Conservation (phyloP, 2,797 vertebrate genomes). For the Spinus olivaceus region DNA sequence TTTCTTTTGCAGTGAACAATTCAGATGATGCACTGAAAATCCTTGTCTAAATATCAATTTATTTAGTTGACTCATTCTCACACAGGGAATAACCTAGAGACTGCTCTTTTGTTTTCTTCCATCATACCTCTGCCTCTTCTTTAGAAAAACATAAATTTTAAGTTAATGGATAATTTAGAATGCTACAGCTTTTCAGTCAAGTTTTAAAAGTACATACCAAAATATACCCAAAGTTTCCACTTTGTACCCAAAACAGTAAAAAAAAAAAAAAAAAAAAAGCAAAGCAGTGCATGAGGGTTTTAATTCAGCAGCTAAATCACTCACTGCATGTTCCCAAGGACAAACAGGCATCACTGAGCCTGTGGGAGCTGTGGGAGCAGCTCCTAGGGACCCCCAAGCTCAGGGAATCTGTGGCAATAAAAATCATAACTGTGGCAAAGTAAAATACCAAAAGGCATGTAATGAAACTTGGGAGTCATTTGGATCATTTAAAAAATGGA, state of each 20-base stretch:
- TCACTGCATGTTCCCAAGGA: background rate
- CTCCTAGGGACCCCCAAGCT: background rate
- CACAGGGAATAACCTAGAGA: background rate
- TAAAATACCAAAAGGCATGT: background rate
- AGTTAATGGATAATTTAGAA: background rate
- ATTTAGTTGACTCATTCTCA: background rate
- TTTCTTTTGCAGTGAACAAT: background rate
- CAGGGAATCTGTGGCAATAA: background rate
- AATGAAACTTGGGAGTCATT: background rate
- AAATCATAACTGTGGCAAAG: background rate
- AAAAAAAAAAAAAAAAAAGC: background rate
- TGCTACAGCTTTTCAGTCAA: background rate
- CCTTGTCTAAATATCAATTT: background rate
- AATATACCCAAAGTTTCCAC: background rate
- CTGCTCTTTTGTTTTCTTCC: background rate
- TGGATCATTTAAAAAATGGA: background rate
- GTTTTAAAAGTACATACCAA: background rate
- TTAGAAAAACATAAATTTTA: background rate
- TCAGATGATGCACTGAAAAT: background rate
- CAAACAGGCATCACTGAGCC: background rate
- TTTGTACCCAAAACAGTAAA: background rate
- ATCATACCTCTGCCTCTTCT: background rate
- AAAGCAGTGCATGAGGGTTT: background rate
- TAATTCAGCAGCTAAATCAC: background rate
- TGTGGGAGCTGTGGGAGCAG: background rate